phyloP scores from a whole-genome alignment of 2,113 vertebrate species.

The Jaculus jaculus region DNA sequence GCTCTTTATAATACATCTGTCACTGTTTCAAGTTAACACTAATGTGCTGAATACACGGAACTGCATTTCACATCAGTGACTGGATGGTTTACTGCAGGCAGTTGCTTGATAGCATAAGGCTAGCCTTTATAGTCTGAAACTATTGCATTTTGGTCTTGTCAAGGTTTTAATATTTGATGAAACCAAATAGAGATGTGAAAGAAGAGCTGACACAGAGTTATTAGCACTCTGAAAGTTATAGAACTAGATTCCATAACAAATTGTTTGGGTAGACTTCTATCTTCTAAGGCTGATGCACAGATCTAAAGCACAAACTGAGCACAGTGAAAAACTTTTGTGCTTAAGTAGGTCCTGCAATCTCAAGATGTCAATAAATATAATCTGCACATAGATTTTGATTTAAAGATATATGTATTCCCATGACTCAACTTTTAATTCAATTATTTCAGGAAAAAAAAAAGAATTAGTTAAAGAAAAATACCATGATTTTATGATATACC shows the following conservation, averaged over 20 bases:
- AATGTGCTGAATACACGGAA: slow-evolving; percentile 39
- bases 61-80: slow-evolving; percentile 29
- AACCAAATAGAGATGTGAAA: neutral
- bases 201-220: neutral
- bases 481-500: neutral
- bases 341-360: neutral
- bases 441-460: neutral
- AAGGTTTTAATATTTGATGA: slow-evolving; percentile 25
- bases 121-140: neutral
- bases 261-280: neutral
- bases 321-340: neutral
- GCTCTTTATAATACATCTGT: slow-evolving; percentile 50
- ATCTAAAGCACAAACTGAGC: neutral
- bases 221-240: neutral
- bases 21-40: slow-evolving; percentile 59
- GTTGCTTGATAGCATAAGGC: neutral
- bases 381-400: neutral
- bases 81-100: neutral
- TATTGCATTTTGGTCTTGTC: neutral
- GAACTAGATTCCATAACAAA: neutral
- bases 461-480: neutral
- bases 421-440: neutral
- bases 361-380: neutral
- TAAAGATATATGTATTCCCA: neutral
- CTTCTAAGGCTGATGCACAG: neutral